Evolutionary conservation across 1,140 invertebrate species (phyloP).

Genomic region (Samia ricini): DNA sequence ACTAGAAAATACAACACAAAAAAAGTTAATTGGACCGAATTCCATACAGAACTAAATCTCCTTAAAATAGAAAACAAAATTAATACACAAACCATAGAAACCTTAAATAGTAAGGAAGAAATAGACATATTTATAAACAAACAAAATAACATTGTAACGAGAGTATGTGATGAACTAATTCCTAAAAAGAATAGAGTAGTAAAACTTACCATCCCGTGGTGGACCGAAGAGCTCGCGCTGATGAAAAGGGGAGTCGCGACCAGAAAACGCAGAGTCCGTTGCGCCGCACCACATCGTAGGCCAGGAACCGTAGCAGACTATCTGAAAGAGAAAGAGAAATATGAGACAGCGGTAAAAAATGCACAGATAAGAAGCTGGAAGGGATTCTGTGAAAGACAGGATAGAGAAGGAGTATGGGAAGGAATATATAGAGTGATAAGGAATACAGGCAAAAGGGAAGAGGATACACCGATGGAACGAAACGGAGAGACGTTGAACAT

Average conservation of each 20-base stretch:
- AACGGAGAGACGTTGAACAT: no score
- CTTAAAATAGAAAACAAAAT: conserved; percentile 4
- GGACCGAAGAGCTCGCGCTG: no score
- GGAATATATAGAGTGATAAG: conserved; percentile 18
- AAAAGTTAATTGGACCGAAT: conserved; percentile 23
- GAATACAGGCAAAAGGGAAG: conserved; percentile 4
- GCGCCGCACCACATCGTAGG: no score
- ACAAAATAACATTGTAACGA: conserved; percentile 3
- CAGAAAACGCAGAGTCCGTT: no score
- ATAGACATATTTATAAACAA: conserved; percentile 10
- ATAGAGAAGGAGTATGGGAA: conserved; percentile 18
- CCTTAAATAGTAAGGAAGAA: not conserved
- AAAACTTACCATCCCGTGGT: conserved; percentile 10
- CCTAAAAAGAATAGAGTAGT: not conserved
- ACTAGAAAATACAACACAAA: conserved; percentile 23
- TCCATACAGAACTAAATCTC: conserved; percentile 16
- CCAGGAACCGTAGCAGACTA: no score
- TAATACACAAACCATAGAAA: conserved; percentile 4
- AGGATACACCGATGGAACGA: conserved; percentile 7
- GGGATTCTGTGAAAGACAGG: no score
- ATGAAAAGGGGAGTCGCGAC: no score
- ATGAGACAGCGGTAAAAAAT: no score
- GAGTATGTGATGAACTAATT: conserved; percentile 7
- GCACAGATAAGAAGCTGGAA: no score
- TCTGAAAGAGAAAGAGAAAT: no score